Conservation (phyloP, 2,113 vertebrate species). For the Ceuthmochares aereus region DNA sequence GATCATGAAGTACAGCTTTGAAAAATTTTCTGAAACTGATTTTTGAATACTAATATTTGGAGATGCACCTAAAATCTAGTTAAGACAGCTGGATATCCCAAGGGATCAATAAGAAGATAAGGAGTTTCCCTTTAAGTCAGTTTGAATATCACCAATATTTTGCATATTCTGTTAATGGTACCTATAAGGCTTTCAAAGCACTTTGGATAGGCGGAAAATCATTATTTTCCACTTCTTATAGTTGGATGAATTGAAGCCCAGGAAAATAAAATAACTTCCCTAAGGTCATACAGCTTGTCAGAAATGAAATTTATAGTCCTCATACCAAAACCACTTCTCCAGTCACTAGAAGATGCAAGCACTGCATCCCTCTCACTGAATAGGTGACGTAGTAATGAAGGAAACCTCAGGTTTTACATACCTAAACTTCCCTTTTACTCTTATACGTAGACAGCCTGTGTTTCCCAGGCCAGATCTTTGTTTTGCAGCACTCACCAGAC, state of each 20-base stretch:
- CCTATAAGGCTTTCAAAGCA: not conserved
- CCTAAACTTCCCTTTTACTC: not conserved
- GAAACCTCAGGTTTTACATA: not conserved
- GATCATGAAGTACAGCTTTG: not conserved
- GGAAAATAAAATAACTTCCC: slow-evolving; percentile 30
- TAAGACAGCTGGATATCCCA: not conserved
- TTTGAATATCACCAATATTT: not conserved
- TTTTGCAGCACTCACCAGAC: not conserved
- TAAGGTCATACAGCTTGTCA: not conserved
- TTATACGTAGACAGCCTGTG: not conserved
- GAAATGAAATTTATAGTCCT: not conserved
- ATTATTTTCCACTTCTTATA: slow-evolving; percentile 13
- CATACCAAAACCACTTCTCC: not conserved
- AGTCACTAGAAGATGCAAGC: not conserved
- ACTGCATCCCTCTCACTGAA: not conserved
- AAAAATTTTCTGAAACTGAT: not conserved
- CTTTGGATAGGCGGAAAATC: not conserved
- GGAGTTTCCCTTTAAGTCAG: not conserved
- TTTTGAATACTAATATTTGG: not conserved
- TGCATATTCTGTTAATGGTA: not conserved
- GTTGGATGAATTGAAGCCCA: not conserved
- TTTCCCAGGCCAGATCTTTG: not conserved
- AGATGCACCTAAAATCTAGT: not conserved
- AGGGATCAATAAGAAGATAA: not conserved
- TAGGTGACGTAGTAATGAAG: not conserved